Percentiles rank a stretch among this genome's conserved stretches.
Conservation (phyloP, 2,113 vertebrate genomes). For the Calyptomena viridis region DNA sequence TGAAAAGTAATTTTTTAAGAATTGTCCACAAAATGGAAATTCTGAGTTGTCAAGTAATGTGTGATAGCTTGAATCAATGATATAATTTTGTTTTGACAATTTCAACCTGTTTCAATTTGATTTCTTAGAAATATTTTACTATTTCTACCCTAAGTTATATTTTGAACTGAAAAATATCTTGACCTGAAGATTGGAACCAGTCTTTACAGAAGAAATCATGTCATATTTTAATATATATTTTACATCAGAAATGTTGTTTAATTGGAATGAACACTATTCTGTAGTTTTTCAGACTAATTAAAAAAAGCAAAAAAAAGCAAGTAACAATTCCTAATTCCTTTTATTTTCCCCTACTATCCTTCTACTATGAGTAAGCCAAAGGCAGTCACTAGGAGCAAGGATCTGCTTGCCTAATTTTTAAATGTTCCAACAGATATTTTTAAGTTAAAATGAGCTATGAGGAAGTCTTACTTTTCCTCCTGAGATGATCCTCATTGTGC, state of each 20-base stretch:
- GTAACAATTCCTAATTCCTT: background rate
- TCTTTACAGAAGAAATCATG: background rate
- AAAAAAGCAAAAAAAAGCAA: background rate
- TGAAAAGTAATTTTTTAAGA: background rate
- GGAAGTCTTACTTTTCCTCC: conserved; percentile 7
- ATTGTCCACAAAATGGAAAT: background rate
- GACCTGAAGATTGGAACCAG: background rate
- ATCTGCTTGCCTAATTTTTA: background rate
- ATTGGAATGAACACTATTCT: background rate
- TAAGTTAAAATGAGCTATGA: background rate
- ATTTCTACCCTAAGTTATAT: background rate
- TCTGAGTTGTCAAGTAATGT: background rate
- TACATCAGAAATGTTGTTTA: background rate
- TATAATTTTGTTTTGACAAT: background rate
- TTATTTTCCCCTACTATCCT: background rate
- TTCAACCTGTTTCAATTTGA: background rate
- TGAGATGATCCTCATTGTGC: conserved; percentile 2
- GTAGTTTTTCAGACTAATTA: background rate
- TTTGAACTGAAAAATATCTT: background rate
- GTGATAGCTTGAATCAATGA: background rate
- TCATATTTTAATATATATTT: background rate
- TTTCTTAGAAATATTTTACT: background rate
- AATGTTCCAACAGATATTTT: background rate
- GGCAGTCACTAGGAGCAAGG: background rate
- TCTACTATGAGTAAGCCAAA: background rate